Evolutionary conservation across 2,113 vertebrate species (phyloP).

Genomic region (Pluvianellus socialis): DNA sequence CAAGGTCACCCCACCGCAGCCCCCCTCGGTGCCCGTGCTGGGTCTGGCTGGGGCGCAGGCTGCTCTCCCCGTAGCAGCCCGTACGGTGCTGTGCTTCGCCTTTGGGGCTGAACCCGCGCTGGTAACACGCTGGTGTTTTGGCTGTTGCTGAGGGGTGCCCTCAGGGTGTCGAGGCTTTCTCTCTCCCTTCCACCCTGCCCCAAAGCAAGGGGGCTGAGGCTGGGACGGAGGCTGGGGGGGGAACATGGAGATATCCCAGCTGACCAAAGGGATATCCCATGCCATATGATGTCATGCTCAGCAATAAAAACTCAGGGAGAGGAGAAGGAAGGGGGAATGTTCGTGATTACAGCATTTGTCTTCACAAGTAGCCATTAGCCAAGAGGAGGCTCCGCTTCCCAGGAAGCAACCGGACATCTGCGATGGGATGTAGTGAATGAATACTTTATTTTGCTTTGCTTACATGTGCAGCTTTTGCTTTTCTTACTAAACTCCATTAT

Average conservation of each 20-base stretch:
- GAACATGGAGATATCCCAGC: not conserved
- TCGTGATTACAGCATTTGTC: not conserved
- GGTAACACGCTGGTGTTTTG: not conserved
- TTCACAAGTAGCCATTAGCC: not conserved
- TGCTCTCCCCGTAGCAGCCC: not conserved
- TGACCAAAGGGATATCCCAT: not conserved
- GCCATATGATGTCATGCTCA: fast-evolving
- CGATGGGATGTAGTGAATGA: not conserved
- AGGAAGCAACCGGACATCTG: not conserved
- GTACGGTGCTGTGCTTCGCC: fast-evolving
- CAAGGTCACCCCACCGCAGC: not conserved
- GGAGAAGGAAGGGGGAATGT: not conserved
- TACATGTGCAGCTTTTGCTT: not conserved
- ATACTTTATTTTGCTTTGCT: not conserved
- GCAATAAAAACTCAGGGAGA: not conserved
- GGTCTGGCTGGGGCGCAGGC: not conserved
- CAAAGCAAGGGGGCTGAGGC: not conserved
- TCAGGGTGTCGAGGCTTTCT: fast-evolving
- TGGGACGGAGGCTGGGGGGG: not conserved
- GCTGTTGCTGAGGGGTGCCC: no score
- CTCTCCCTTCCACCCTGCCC: not conserved
- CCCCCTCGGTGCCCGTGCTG: not conserved
- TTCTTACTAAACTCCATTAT: not conserved
- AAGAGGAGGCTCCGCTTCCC: not conserved
- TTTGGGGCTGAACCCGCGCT: not conserved